These are phyloP conservation scores for Eudemis profundana DNA, from an alignment of 2,888 invertebrate genomes.

Conservation along the genomic window DNA sequence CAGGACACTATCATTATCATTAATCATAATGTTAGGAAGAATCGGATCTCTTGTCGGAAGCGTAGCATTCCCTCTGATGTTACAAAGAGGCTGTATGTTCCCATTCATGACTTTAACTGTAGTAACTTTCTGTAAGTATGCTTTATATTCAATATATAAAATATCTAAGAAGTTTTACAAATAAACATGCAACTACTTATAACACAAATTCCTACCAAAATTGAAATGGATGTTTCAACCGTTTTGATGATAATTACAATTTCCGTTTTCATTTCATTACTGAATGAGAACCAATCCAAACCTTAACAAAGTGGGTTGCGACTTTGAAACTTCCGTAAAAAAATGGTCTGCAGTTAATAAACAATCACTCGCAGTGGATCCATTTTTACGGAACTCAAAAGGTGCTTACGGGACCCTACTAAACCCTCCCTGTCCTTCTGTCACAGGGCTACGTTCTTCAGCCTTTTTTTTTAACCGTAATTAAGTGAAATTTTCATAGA, in stretches of 20 bases:
- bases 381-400: neutral
- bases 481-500: too few relatives aligned
- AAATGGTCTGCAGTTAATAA: neutral
- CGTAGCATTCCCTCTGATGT: constrained; percentile 61
- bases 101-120: constrained; percentile 59
- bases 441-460: too few relatives aligned
- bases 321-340: constrained; percentile 19
- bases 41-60: constrained; percentile 63
- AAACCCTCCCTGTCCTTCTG: too few relatives aligned
- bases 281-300: constrained; percentile 5
- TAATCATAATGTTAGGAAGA: constrained; percentile 61
- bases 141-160: too few relatives aligned
- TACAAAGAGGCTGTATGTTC: constrained; percentile 62
- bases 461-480: too few relatives aligned
- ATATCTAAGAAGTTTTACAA: too few relatives aligned
- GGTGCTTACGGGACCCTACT: too few relatives aligned
- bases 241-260: neutral
- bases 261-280: constrained; percentile 6
- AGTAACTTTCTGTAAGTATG: constrained; percentile 58
- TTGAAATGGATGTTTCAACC: neutral
- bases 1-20: constrained; percentile 61
- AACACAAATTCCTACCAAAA: neutral
- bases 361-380: neutral
- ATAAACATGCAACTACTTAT: too few relatives aligned
- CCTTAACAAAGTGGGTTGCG: constrained; percentile 21